Evolutionary conservation across 2,888 invertebrate species (phyloP), one percentile per base, ranked within the genome.

Genomic region (Allygus modestus): DNA sequence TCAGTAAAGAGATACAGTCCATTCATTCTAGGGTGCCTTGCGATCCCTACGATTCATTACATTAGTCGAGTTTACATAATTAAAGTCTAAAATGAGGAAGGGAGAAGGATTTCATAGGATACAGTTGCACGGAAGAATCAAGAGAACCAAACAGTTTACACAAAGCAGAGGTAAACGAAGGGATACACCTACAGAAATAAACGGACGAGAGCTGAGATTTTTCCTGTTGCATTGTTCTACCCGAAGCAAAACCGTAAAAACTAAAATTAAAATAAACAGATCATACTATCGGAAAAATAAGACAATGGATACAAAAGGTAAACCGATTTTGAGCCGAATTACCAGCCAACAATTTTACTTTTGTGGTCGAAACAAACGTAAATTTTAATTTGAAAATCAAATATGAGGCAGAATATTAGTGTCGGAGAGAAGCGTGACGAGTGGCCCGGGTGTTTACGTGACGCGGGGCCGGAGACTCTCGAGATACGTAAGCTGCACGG

Each of bases 401-500:
- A 23, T 5, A 11, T 23, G 28, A 33, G 28, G 33, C 37, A 41
- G 41, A 20, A 5, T 43, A 41, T 1, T 43, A 33, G 33, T 33
- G 31, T 71, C n/a, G 71, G 71, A 33, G 61, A 23, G 37, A n/a
- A n/a, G n/a, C n/a, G n/a, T n/a, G n/a, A n/a, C n/a, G n/a, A n/a
- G n/a, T n/a, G n/a, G n/a, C n/a, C n/a, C 5, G 65, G 81, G 31
- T 31, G 79, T 75, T 77, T 51, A 82, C 26, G 81, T 58, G 23
- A 81, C 75, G 77, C 84, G 69, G 81, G 86, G 65, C 69, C 85
- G 92, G 89, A 95, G 91, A 88, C 95, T 94, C 91, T 96, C 96
- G 89, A 96, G 91, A 91, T 98, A 98, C 89, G 95, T 95, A 89
- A 96, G 95, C 92, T 98, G 98, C 89, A 97, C 95, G 87, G 98